Evolutionary conservation across 2,797 vertebrate species (phyloP), one percentile per base, ranked within the genome.

Genomic region (Sparus aurata): DNA sequence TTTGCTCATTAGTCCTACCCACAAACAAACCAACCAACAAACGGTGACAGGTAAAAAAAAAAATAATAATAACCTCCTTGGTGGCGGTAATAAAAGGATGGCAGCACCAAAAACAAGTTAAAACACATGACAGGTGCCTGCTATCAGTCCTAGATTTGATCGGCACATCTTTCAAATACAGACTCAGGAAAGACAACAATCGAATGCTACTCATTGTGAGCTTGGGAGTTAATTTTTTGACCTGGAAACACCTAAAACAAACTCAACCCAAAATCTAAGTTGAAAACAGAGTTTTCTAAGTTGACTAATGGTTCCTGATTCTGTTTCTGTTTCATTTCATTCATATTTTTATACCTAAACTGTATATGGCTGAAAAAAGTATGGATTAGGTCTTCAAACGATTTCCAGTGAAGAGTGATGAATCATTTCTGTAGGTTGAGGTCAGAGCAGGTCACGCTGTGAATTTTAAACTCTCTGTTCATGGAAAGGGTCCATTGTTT

Each of bases 381-480:
- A 23, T 3, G 0, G 38, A n/a, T 5, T 54, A 23, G 20, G 5
- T 63, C 18, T n/a, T 72, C 20, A 9, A 43, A n/a, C 13, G 15
- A 11, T 22, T 45, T 50, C 46, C 18, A 38, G 12, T 9, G 5
- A 38, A 38, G 34, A 38, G 9, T 38, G 34, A 61, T 82, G 50
- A 71, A 65, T 76, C n/a, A 60, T 64, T 47, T 30, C 11, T n/a
- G 30, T 68, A 63, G 66, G 72, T 47, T 27, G 20, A 34, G 47
- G 57, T 74, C 62, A 69, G 61, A 69, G 7, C 10, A 55, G 73
- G 70, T 77, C 77, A 58, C 38, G 54, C 38, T 50, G 57, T 54
- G 27, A 38, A 50, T 47, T 59, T 63, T 45, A 64, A 12, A 67
- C 25, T 12, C 9, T 12, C 23, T 22, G 57, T 12, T 46, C 27